Base-by-base conservation (phyloP, 2,888 invertebrate species). In the Aplocera efformata region DNA sequence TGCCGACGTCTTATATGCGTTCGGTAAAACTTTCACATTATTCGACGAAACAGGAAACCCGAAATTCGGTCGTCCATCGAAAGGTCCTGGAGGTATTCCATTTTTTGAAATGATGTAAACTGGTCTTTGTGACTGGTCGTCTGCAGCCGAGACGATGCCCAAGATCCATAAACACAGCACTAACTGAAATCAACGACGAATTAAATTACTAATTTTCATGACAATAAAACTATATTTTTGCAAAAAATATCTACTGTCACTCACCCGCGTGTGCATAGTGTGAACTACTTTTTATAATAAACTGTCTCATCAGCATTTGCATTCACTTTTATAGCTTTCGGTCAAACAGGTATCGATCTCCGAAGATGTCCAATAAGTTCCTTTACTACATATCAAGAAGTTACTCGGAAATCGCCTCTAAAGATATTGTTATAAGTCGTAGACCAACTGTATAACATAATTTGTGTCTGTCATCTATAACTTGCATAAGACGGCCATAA, bases 261-360 rank as follows among this genome's bases (percentile, higher is more conserved):
- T 41, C 58, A 52, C 72, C 84, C 82, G 79, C 72, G 48, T 65
- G 67, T 67, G 72, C 85, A 85, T 85, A 72, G 71, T 79, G 70
- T 79, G 61, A 58, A 54, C 58, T 53, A 60, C 55, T 58, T 70
- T 63, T 59, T 58, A 66, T 67, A 64, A 69, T 67, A 67, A 72
- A 79, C 69, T 81, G 72, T 71, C 72, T 62, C 52, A 60, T 67
- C 57, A 58, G 63, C 35, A 42, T 50, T 57, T 50, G 65, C 75
- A 56, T 71, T 77, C 75, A 68, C 78, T 81, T 85, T 74, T 85
- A 85, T 85, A 85, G 58, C 67, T 58, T 62, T 57, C 54, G 49
- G 49, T 60, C 56, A 68, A 79, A 83, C 82, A 68, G 75, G 81
- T 80, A 76, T 72, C 62, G 58, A 60, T 64, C 69, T 61, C 63